Evolutionary conservation across 1,140 invertebrate species (phyloP).

Genomic region (Leucophenga varia): DNA sequence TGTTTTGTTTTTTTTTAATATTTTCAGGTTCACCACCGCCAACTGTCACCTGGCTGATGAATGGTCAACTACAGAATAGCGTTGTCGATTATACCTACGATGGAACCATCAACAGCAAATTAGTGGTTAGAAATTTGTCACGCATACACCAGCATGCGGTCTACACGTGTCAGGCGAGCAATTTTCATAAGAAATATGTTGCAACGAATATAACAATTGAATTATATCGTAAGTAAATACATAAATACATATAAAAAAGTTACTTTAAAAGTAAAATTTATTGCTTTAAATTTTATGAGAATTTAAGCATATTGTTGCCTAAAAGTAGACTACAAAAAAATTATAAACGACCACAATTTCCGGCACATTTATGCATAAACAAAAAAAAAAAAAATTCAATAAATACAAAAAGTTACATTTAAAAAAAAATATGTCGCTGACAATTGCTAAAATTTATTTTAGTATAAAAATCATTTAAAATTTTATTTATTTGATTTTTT

Average conservation of each 20-base stretch:
- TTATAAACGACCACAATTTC: too few relatives aligned
- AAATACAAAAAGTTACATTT: too few relatives aligned
- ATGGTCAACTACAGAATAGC: slow-evolving; percentile 66
- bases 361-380: too few relatives aligned
- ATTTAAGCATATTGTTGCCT: too few relatives aligned
- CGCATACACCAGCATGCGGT: slow-evolving; percentile 76
- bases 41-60: slow-evolving; percentile 82
- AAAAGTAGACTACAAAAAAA: neutral
- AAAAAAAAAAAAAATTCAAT: too few relatives aligned
- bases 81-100: slow-evolving; percentile 53
- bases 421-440: too few relatives aligned
- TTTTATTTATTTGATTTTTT: slow-evolving; percentile 19
- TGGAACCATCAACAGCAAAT: slow-evolving; percentile 53
- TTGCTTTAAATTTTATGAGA: neutral
- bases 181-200: slow-evolving; percentile 75
- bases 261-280: neutral
- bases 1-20: slow-evolving; percentile 13
- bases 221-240: slow-evolving; percentile 68
- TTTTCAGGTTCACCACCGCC: slow-evolving; percentile 78
- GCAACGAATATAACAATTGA: slow-evolving; percentile 65
- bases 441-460: too few relatives aligned
- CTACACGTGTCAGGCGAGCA: slow-evolving; percentile 81
- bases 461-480: too few relatives aligned
- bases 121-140: slow-evolving; percentile 62
- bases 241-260: neutral